These are phyloP conservation scores for Bolborhynchus lineola DNA, from an alignment of 2,113 vertebrate genomes.

Conservation along the genomic window DNA sequence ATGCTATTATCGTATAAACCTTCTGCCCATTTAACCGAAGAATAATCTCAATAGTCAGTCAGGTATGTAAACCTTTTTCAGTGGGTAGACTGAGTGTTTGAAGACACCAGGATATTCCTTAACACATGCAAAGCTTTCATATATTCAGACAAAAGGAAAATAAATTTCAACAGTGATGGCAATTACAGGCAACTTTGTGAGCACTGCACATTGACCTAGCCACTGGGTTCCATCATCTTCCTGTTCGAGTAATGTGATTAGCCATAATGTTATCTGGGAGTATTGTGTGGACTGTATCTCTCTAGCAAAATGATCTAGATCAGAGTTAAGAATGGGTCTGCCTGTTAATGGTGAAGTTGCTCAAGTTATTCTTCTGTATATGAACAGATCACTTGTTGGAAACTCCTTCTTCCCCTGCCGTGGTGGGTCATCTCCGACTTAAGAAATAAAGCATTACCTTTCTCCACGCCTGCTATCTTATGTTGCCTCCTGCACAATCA, in stretches of 20 bases:
- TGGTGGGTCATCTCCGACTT: neutral
- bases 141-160: neutral
- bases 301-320: neutral
- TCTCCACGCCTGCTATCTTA: neutral
- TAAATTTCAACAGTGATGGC: neutral
- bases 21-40: neutral
- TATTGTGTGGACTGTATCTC: too few relatives aligned
- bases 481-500: fast-evolving
- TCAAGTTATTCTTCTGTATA: neutral
- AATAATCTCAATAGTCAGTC: neutral
- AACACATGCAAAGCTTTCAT: neutral
- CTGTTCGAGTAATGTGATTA: neutral
- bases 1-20: neutral
- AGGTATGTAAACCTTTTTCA: neutral
- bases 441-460: neutral
- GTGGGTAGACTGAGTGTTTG: neutral
- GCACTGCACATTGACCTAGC: neutral
- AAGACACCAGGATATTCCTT: neutral
- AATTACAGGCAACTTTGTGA: neutral
- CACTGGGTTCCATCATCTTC: neutral
- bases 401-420: neutral
- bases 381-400: neutral
- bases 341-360: neutral
- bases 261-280: neutral
- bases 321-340: neutral